A percentile compares a stretch with the other conserved stretches of the same genome.
phyloP scores from a whole-genome alignment of 2,797 vertebrate genomes.

The Chaenodraco wilsoni region DNA sequence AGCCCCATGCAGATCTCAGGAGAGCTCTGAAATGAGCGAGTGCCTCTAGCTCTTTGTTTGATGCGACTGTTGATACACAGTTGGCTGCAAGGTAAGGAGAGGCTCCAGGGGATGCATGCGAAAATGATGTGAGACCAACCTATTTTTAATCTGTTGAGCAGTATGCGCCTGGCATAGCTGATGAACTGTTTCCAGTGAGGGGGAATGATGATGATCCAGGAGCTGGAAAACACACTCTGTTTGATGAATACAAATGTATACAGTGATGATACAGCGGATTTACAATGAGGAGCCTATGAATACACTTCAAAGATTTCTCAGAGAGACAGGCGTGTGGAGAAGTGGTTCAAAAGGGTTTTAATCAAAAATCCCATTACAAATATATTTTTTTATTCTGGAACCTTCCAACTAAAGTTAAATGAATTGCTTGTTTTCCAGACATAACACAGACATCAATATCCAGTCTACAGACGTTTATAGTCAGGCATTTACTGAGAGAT shows the following conservation, averaged over 20 bases:
- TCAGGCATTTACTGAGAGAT: background rate
- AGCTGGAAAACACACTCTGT: conserved; percentile 7
- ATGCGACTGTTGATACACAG: conserved; percentile 27
- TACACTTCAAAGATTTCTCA: background rate
- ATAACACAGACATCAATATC: background rate
- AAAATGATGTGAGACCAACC: conserved; percentile 18
- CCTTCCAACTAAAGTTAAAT: no score
- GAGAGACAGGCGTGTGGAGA: background rate
- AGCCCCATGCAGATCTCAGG: conserved; percentile 4
- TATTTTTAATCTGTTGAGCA: conserved; percentile 19
- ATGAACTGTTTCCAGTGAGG: conserved; percentile 23
- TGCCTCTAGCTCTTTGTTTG: conserved; percentile 10
- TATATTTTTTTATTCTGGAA: background rate
- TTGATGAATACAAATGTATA: conserved; percentile 34
- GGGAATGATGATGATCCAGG: background rate
- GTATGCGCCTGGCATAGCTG: background rate
- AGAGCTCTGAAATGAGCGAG: background rate
- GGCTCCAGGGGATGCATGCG: conserved; percentile 5
- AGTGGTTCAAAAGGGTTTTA: background rate
- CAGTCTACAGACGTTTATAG: background rate
- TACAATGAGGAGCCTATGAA: background rate
- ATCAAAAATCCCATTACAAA: conserved; percentile 5
- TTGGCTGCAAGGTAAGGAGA: conserved; percentile 20
- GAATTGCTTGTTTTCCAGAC: background rate
- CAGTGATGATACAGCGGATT: conserved; percentile 32